Percentiles rank a stretch among this genome's conserved stretches.
Conservation (phyloP, 2,797 vertebrate species). For the Acridotheres tristis region DNA sequence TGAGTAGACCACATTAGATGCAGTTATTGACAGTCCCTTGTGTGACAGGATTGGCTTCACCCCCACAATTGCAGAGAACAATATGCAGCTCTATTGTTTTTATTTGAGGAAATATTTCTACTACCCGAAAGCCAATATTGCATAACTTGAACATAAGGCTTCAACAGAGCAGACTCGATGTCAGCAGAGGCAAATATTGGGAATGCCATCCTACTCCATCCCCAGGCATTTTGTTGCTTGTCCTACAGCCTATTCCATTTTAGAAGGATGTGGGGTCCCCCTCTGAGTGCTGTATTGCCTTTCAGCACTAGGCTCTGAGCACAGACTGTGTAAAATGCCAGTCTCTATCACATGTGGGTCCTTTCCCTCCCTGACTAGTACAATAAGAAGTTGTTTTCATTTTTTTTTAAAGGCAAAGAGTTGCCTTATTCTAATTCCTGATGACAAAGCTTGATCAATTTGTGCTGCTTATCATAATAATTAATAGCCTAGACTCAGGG, state of each 20-base stretch:
- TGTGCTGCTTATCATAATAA: neutral
- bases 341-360: too few relatives aligned
- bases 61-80: neutral
- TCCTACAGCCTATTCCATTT: neutral
- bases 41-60: neutral
- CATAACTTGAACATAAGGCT: neutral
- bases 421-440: neutral
- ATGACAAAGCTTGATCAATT: neutral
- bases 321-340: neutral
- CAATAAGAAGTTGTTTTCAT: neutral
- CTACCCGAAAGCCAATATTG: neutral
- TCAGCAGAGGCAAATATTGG: neutral
- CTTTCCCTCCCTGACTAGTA: neutral
- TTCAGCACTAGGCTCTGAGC: neutral
- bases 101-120: neutral
- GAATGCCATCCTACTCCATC: neutral
- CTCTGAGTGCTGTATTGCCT: neutral
- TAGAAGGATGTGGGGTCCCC: neutral
- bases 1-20: rapidly evolving
- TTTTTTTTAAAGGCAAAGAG: neutral
- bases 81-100: neutral
- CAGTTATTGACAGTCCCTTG: rapidly evolving
- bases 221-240: neutral
- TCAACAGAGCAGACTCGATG: neutral
- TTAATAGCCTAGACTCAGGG: neutral